Evolutionary conservation across 92 coral and sea anemone species (phyloP).

Genomic region (Parazoanthus swiftii): DNA sequence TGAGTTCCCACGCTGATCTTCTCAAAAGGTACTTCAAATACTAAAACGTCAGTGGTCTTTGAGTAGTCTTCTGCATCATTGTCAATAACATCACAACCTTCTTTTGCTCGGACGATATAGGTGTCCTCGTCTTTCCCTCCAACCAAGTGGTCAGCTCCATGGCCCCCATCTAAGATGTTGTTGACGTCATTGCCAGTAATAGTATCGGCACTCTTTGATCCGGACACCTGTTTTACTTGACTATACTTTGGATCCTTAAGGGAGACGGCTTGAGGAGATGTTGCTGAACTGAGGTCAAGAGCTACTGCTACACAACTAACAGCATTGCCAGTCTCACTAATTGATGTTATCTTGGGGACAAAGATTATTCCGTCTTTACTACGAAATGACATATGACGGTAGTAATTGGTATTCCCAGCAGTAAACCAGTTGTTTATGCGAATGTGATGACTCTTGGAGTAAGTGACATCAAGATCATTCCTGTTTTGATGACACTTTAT

Average conservation of each 20-base stretch:
- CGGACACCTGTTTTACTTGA: slow-evolving; percentile 38
- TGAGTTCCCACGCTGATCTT: not conserved
- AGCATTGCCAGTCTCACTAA: not conserved
- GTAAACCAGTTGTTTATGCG: slow-evolving; percentile 63
- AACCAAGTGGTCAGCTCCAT: slow-evolving; percentile 43
- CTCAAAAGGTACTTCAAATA: slow-evolving; percentile 51
- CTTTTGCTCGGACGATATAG: slow-evolving; percentile 54
- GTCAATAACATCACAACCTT: slow-evolving; percentile 60
- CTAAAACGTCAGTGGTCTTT: slow-evolving; percentile 32
- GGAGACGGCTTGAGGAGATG: not conserved
- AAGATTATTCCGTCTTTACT: slow-evolving; percentile 59
- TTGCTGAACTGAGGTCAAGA: not conserved
- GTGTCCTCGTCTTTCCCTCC: slow-evolving; percentile 63
- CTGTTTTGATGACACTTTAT: slow-evolving; percentile 45
- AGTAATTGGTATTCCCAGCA: slow-evolving; percentile 41
- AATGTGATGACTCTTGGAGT: slow-evolving; percentile 50
- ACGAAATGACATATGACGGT: slow-evolving; percentile 53
- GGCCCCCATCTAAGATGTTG: slow-evolving; percentile 57
- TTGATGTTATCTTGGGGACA: slow-evolving; percentile 39
- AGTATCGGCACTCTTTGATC: slow-evolving; percentile 31
- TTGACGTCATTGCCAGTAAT: slow-evolving; percentile 53
- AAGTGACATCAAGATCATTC: slow-evolving; percentile 45
- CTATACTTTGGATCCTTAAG: not conserved
- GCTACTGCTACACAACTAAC: not conserved
- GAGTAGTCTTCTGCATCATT: slow-evolving; percentile 38